A percentile compares a stretch with the other conserved stretches of the same genome.
Evolutionary conservation across 2,113 vertebrate species (phyloP).

Genomic region (Romanogobio albipinnatus): DNA sequence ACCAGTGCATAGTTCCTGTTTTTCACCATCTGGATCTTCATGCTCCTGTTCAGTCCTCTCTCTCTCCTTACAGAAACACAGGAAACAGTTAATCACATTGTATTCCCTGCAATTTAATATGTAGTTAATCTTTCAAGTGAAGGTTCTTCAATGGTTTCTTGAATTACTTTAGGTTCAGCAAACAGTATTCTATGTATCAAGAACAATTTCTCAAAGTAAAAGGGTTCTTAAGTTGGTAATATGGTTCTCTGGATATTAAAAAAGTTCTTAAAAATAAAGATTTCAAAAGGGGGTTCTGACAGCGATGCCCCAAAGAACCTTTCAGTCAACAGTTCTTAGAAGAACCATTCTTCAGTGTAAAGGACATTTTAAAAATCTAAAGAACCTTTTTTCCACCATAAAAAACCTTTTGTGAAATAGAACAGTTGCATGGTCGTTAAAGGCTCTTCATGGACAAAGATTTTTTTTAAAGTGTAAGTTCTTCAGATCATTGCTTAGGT

Average conservation of each 20-base stretch:
- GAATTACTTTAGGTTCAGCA: neutral
- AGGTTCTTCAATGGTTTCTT: neutral
- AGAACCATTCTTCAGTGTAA: too few species aligned
- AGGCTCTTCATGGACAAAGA: too few species aligned
- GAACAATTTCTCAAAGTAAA: neutral
- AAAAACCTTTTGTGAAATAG: too few species aligned
- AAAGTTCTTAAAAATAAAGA: too few species aligned
- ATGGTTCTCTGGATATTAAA: neutral
- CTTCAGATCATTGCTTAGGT: neutral
- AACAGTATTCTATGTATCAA: neutral
- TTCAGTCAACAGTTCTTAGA: too few species aligned
- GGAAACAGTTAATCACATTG: neutral
- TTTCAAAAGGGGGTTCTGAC: too few species aligned
- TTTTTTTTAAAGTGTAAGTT: neutral
- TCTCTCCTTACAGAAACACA: neutral
- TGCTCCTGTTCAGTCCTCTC: neutral
- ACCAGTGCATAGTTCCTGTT: constrained; percentile 69
- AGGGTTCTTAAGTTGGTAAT: neutral
- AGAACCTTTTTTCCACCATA: too few species aligned
- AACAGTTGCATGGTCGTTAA: too few species aligned
- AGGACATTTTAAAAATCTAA: too few species aligned
- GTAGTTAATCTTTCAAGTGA: neutral
- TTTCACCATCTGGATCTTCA: constrained; percentile 6
- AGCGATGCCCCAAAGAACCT: too few species aligned
- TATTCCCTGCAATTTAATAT: neutral